Evolutionary conservation across 2,113 vertebrate genomes (phyloP).

Genomic region (Dasyornis broadbenti): DNA sequence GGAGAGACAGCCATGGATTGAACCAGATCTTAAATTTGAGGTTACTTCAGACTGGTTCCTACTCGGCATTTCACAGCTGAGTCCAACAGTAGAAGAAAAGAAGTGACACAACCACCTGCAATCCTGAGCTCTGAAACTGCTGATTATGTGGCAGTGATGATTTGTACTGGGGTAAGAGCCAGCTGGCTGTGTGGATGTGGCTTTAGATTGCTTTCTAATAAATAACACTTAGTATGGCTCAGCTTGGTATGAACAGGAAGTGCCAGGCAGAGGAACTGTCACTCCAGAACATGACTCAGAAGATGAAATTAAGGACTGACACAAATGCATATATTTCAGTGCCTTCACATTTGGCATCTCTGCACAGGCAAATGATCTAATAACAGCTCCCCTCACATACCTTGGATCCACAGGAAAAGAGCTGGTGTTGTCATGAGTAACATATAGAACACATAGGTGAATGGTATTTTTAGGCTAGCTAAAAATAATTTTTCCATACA

Average conservation of each 20-base stretch:
- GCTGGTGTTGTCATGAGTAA: background rate
- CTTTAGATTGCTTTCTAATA: background rate
- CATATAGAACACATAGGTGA: background rate
- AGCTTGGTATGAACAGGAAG: background rate
- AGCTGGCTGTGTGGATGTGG: background rate
- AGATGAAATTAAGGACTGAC: background rate
- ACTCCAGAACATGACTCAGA: background rate
- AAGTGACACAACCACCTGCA: background rate
- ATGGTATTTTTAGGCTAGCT: background rate
- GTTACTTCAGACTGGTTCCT: background rate
- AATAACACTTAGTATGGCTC: background rate
- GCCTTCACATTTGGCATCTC: background rate
- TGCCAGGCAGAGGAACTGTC: background rate
- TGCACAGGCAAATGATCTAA: background rate
- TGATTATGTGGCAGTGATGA: background rate
- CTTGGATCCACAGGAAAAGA: background rate
- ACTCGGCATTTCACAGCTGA: background rate
- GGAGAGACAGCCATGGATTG: background rate
- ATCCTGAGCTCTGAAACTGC: background rate
- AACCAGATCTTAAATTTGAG: background rate
- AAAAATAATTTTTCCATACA: background rate
- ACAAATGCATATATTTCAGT: conserved; percentile 1
- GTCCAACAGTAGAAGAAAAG: background rate
- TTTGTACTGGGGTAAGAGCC: background rate
- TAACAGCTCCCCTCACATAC: background rate